Evolutionary conservation across 2,113 vertebrate species (phyloP).

Genomic region (Laterallus jamaicensis): DNA sequence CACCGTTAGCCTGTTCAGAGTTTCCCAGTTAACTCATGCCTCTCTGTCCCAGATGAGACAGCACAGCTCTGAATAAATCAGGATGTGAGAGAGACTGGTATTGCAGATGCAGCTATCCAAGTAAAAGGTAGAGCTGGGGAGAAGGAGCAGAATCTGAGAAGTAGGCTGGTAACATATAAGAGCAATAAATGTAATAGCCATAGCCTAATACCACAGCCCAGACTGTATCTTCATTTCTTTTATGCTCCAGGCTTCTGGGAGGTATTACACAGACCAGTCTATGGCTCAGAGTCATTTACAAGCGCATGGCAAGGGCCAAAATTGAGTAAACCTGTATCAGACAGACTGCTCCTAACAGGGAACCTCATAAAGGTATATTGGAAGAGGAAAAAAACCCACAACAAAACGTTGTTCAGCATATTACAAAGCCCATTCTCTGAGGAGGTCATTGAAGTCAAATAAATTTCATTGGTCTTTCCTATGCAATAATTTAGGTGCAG

Average conservation of each 20-base stretch:
- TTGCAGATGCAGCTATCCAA: neutral
- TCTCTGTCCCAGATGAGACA: neutral
- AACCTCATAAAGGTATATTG: slow-evolving; percentile 55
- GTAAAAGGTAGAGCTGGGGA: neutral
- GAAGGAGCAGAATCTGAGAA: neutral
- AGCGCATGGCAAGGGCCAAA: slow-evolving; percentile 35
- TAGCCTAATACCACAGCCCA: neutral
- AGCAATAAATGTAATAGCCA: slow-evolving; percentile 7
- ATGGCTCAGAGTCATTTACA: slow-evolving; percentile 49
- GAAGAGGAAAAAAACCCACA: neutral
- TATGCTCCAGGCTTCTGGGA: slow-evolving; percentile 52
- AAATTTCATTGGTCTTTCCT: slow-evolving; percentile 63
- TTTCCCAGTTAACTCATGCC: no score
- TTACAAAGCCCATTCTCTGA: slow-evolving; percentile 51
- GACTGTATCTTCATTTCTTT: slow-evolving; percentile 30
- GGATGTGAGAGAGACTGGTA: neutral
- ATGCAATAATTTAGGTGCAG: slow-evolving; percentile 65
- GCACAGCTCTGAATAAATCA: neutral
- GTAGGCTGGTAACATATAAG: neutral
- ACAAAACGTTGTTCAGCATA: neutral
- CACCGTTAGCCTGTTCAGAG: neutral
- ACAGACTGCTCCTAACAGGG: slow-evolving; percentile 37
- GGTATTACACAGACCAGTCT: slow-evolving; percentile 6
- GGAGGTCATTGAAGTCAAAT: slow-evolving; percentile 66
- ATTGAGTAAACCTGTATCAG: slow-evolving; percentile 53